These are phyloP conservation scores for Synanthedon vespiformis DNA, from an alignment of 2,888 invertebrate species.

Conservation along the genomic window DNA sequence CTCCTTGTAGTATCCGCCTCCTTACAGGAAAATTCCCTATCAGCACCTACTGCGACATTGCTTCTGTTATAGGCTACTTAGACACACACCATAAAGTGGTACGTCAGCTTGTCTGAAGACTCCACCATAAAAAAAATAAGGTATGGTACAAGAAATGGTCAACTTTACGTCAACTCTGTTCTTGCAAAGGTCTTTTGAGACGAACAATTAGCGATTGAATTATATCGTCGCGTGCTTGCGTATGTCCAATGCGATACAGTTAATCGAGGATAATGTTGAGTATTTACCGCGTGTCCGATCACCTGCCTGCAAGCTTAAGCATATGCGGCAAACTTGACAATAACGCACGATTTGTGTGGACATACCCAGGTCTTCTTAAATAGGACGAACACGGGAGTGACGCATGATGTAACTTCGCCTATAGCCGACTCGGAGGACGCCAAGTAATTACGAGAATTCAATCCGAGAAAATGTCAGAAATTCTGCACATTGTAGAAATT, in stretches of 20 bases:
- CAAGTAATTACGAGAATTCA: no score
- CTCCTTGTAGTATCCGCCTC: no score
- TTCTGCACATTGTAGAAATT: no score
- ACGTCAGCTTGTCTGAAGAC: no score
- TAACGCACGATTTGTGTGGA: background rate
- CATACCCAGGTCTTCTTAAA: background rate
- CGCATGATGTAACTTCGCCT: no score
- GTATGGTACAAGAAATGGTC: background rate
- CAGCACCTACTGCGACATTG: no score
- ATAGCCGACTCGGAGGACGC: no score
- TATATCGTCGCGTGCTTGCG: slow-evolving; percentile 28
- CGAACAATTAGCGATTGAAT: slow-evolving; percentile 33
- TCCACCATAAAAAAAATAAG: background rate
- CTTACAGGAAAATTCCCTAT: no score
- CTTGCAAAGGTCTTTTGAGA: slow-evolving; percentile 5
- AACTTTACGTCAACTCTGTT: background rate
- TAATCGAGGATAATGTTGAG: slow-evolving; percentile 17
- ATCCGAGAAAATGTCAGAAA: no score
- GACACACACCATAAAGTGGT: no score
- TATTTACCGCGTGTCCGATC: slow-evolving; percentile 13
- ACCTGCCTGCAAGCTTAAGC: slow-evolving; percentile 14
- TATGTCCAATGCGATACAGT: slow-evolving; percentile 9
- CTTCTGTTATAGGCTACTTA: no score
- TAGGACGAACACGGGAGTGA: no score
- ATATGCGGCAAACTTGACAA: background rate